Conservation (phyloP, 2,888 invertebrate species). For the Andrena trimmerana region DNA sequence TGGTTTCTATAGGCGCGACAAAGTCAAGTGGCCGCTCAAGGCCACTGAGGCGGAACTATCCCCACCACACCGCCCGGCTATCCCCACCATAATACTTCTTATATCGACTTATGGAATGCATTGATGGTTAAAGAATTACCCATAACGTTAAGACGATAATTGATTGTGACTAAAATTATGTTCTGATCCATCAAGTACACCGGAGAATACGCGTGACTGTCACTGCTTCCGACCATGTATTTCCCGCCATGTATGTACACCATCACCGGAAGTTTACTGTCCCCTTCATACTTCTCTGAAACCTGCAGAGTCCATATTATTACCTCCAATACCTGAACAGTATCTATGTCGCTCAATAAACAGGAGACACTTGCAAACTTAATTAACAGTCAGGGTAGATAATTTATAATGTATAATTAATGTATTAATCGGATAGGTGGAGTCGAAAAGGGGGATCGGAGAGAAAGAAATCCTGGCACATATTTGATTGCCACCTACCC, state of each 20-base stretch:
- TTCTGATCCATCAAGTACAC: conserved; percentile 78
- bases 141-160: conserved; percentile 79
- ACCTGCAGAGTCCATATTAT: conserved; percentile 52
- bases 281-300: neutral
- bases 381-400: no score
- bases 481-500: no score
- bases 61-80: neutral
- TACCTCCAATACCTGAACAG: neutral
- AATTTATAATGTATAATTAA: no score
- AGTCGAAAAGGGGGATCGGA: no score
- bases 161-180: conserved; percentile 78
- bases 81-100: no score
- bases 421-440: no score
- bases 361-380: no score
- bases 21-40: neutral
- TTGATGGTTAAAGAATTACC: conserved; percentile 69
- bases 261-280: conserved; percentile 74
- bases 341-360: conserved; percentile 6
- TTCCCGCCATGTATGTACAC: conserved; percentile 78
- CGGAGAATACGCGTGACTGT: conserved; percentile 72
- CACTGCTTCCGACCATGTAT: conserved; percentile 72
- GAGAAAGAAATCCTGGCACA: no score
- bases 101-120: neutral
- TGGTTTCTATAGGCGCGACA: neutral
- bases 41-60: neutral